Evolutionary conservation across 2,113 vertebrate genomes (phyloP).

Genomic region (Petaurus breviceps): DNA sequence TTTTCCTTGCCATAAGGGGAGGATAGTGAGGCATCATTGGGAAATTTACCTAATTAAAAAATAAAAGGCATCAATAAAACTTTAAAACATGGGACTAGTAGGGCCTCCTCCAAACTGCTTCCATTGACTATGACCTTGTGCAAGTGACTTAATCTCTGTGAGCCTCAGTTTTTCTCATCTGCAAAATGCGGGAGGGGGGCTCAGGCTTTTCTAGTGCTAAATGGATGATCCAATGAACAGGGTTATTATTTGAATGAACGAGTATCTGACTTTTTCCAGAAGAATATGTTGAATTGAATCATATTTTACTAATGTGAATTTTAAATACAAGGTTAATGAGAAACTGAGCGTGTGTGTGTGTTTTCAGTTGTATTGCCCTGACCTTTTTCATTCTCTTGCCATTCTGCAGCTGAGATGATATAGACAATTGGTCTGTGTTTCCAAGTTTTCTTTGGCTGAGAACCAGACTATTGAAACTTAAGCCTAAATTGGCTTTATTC

Average conservation of each 20-base stretch:
- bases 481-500: constrained; percentile 17
- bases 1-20: neutral
- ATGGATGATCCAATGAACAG: neutral
- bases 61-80: neutral
- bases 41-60: neutral
- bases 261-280: neutral
- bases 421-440: neutral
- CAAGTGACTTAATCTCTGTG: neutral
- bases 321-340: neutral
- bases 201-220: neutral
- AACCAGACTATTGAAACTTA: neutral
- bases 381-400: constrained; percentile 30
- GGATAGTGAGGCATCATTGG: neutral
- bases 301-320: neutral
- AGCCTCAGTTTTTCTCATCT: neutral
- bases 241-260: neutral
- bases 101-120: neutral
- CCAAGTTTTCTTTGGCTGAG: neutral
- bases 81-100: neutral
- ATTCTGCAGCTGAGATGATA: neutral
- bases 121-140: neutral
- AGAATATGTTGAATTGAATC: neutral
- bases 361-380: constrained; percentile 20
- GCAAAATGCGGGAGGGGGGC: neutral
- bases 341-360: neutral